A percentile compares a stretch with the other conserved stretches of the same genome.
Conservation (phyloP, 2,113 vertebrate genomes). For the Poeciliopsis turrubarensis region DNA sequence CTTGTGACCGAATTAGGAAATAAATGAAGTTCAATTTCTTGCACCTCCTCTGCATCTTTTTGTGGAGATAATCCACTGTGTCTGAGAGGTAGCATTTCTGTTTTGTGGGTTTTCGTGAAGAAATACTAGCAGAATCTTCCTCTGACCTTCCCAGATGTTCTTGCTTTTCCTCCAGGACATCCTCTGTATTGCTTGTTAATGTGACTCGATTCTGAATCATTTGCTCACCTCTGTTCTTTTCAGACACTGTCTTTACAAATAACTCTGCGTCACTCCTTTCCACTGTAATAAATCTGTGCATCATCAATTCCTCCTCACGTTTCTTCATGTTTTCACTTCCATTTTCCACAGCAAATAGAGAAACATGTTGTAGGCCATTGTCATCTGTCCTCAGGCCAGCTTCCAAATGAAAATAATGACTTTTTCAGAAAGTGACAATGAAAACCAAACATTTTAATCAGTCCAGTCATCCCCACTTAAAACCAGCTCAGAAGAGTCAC, state of each 20-base stretch:
- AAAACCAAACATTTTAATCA: no score
- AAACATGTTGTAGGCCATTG: no score
- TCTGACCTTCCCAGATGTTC: not conserved
- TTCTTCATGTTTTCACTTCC: not conserved
- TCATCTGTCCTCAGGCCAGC: constrained; percentile 3
- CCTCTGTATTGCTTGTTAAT: not conserved
- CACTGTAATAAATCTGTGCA: not conserved
- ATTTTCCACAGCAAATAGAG: not conserved
- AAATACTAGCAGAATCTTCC: constrained; percentile 10
- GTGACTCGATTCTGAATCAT: not conserved
- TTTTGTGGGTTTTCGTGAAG: constrained; percentile 8
- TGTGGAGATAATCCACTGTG: not conserved
- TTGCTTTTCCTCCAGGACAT: constrained; percentile 1
- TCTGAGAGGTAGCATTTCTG: not conserved
- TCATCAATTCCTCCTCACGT: not conserved
- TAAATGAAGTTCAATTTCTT: not conserved
- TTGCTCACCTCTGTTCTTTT: not conserved
- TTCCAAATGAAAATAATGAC: constrained; percentile 1
- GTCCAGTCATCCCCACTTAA: no score
- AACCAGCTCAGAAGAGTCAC: no score
- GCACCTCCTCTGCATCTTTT: no score
- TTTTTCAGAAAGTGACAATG: not conserved
- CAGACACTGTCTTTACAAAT: constrained; percentile 2
- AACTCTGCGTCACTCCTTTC: constrained; percentile 8
- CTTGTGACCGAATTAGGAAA: not conserved